Base-by-base conservation (phyloP, 2,888 invertebrate species). In the Torymus auratus region DNA sequence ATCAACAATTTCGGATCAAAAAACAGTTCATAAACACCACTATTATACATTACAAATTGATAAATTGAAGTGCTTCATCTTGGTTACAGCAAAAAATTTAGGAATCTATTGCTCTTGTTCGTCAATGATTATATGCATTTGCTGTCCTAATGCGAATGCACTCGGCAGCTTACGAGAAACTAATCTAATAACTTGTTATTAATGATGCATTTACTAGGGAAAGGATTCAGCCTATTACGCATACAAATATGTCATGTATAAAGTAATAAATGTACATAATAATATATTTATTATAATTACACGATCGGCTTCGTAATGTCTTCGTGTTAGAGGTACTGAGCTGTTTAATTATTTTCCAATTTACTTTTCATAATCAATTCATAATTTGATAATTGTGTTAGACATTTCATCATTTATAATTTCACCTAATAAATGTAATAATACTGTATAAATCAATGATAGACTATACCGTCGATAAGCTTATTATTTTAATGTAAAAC, bases 181-280 rank as follows among this genome's bases (percentile, higher is more conserved):
- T 76, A 82, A 82, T 82, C 69, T 73, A 72, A 82, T 78, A 65
- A 68, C 72, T 79, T 23, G 68, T 78, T 78, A 82, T 72, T 79
- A 76, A 76, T 76, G 65, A 67, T 74, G 62, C 56, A 55, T 71
- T 82, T 81, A 64, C 72, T 55, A 53, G 55, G 15, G 17, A 58
- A 71, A 50, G 14, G 41, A 69, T 78, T 70, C n/a, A 41, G 7
- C 64, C n/a, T 72, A 68, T 70, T 78, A 62, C 58, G 65, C 70
- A 56, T 70, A 50, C 50, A 58, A 78, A 67, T 71, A 69, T 77
- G 73, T 77, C 58, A 14, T 17, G 28, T 52, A 50, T 67, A 56
- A 52, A 55, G 41, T 65, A 67, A 61, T 55, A 68, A 50, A 64
- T 70, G 56, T 71, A 55, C n/a, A n/a, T 50, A 76, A 61, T 50